These are phyloP conservation scores for Chalcosyrphus nemorum DNA, from an alignment of 2,888 invertebrate genomes.

Conservation along the genomic window DNA sequence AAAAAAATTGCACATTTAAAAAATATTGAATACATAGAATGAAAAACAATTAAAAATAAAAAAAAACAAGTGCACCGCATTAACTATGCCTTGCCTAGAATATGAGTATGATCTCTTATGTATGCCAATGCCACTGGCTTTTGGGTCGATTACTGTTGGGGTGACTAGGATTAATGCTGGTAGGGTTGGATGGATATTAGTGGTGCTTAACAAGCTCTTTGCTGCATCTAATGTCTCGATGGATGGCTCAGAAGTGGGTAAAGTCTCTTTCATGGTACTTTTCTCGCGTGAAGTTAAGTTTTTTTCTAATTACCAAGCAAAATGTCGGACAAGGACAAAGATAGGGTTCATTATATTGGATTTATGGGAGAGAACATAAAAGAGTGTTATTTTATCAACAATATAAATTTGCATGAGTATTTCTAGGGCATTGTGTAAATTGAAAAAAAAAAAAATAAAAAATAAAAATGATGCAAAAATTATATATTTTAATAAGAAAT, in stretches of 20 bases:
- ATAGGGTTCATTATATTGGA: not conserved
- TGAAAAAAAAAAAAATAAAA: too few species aligned
- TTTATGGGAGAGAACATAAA: not conserved
- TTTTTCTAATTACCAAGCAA: constrained; percentile 75
- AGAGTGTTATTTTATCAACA: not conserved
- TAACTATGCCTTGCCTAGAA: constrained; percentile 58
- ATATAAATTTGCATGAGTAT: not conserved
- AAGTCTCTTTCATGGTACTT: constrained; percentile 83
- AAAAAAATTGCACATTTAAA: not conserved
- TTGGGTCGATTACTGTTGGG: constrained; percentile 48
- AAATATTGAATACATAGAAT: not conserved
- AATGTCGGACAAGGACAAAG: not conserved
- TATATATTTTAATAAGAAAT: constrained; percentile 12
- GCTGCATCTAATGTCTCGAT: constrained; percentile 56
- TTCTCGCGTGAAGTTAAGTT: constrained; percentile 81
- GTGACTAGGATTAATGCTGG: constrained; percentile 61
- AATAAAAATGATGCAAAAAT: too few species aligned
- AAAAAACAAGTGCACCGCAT: constrained; percentile 52
- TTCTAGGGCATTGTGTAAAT: constrained; percentile 6
- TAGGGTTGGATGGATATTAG: constrained; percentile 51
- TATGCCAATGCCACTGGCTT: constrained; percentile 30
- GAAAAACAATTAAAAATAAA: constrained; percentile 39
- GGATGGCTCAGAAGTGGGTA: constrained; percentile 83
- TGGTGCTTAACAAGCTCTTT: constrained; percentile 52
- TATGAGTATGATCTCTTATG: constrained; percentile 51